Percentiles rank a stretch among this genome's conserved stretches.
phyloP scores from a whole-genome alignment of 2,113 vertebrate species.

The Ammodytes marinus region DNA sequence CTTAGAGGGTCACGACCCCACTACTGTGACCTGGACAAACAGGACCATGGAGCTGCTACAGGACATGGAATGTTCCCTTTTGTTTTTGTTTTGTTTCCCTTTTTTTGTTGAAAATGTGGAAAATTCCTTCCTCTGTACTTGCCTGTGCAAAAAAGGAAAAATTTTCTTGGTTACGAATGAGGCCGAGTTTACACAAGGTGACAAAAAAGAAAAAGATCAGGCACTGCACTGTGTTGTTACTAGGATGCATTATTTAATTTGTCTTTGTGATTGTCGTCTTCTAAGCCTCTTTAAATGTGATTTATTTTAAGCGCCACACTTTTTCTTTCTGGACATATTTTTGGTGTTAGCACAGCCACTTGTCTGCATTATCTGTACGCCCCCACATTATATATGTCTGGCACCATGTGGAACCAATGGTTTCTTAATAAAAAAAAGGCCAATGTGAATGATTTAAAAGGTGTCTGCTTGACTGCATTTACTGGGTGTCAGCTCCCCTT shows the following conservation, averaged over 20 bases:
- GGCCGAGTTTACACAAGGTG: slow-evolving; percentile 14
- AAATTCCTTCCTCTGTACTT: slow-evolving; percentile 30
- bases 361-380: slow-evolving; percentile 50
- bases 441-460: slow-evolving; percentile 71
- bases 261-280: slow-evolving; percentile 16
- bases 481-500: slow-evolving; percentile 69
- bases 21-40: slow-evolving; percentile 68
- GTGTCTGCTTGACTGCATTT: slow-evolving; percentile 61
- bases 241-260: slow-evolving; percentile 10
- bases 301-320: slow-evolving; percentile 42
- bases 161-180: slow-evolving; percentile 34
- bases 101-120: slow-evolving; percentile 32
- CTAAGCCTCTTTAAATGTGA: slow-evolving; percentile 29
- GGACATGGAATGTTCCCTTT: slow-evolving; percentile 58
- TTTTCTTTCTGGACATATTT: slow-evolving; percentile 57
- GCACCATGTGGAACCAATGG: slow-evolving; percentile 69
- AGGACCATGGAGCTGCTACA: slow-evolving; percentile 55
- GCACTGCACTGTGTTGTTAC: background rate
- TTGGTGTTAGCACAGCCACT: slow-evolving; percentile 46
- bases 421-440: slow-evolving; percentile 60
- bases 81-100: slow-evolving; percentile 49
- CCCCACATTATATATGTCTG: slow-evolving; percentile 48
- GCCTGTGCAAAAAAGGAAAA: slow-evolving; percentile 16
- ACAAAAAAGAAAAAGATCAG: background rate
- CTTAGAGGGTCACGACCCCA: slow-evolving; percentile 64